A percentile compares a stretch with the other conserved stretches of the same genome.
phyloP scores from a whole-genome alignment of 2,888 invertebrate genomes.

The Choreutis nemorana region DNA sequence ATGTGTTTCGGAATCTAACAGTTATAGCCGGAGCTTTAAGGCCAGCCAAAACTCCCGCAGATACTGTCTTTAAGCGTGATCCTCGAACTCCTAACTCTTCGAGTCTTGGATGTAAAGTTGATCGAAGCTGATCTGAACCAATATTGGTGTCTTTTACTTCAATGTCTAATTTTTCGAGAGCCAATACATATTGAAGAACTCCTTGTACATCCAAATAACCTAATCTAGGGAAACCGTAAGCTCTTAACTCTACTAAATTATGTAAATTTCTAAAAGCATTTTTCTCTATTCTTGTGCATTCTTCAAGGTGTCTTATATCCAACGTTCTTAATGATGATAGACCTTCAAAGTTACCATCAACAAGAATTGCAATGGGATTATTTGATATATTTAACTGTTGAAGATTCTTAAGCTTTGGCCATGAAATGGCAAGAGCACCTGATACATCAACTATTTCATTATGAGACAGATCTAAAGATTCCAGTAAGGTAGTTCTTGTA shows the following conservation, averaged over 20 bases:
- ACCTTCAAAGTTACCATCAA: conserved; percentile 78
- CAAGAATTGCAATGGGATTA: conserved; percentile 82
- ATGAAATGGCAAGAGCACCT: conserved; percentile 69
- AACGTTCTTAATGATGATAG: conserved; percentile 72
- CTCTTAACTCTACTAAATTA: conserved; percentile 74
- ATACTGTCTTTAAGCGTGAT: conserved; percentile 75
- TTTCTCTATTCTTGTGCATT: conserved; percentile 82
- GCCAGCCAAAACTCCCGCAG: conserved; percentile 85
- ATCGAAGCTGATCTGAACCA: conserved; percentile 82
- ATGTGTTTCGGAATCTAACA: conserved; percentile 83
- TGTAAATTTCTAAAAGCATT: conserved; percentile 77
- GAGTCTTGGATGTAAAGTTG: conserved; percentile 80
- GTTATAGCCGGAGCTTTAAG: conserved; percentile 75
- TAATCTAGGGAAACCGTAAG: conserved; percentile 79
- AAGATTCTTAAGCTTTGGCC: conserved; percentile 76
- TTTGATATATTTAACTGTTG: conserved; percentile 80
- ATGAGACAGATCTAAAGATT: conserved; percentile 78
- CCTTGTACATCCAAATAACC: conserved; percentile 89
- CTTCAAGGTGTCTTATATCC: conserved; percentile 71
- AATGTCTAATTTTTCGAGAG: conserved; percentile 79
- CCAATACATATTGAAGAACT: conserved; percentile 76
- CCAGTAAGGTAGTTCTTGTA: conserved; percentile 80
- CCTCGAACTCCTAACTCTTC: conserved; percentile 79
- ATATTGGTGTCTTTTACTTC: conserved; percentile 87
- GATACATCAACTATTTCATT: conserved; percentile 72